Evolutionary conservation across 2,797 vertebrate genomes (phyloP).

Genomic region (Myotis myotis): DNA sequence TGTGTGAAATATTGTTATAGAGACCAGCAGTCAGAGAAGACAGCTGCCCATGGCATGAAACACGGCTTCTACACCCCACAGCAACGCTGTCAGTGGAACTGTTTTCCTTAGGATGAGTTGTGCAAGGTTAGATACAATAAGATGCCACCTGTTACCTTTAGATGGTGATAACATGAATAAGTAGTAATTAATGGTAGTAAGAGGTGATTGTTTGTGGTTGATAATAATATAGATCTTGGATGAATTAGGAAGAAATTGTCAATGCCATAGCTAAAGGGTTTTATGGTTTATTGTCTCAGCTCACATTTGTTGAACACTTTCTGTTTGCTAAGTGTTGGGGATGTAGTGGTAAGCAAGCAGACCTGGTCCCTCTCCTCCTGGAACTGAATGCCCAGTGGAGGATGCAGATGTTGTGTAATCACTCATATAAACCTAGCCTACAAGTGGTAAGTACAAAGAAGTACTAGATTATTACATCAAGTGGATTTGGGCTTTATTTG

Average conservation of each 20-base stretch:
- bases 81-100: background rate
- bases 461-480: background rate
- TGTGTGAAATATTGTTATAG: background rate
- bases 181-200: slow-evolving; percentile 42
- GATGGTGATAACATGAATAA: slow-evolving; percentile 14
- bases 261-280: background rate
- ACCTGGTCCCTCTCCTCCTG: background rate
- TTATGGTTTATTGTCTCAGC: background rate
- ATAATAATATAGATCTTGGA: slow-evolving; percentile 1
- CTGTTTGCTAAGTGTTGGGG: background rate
- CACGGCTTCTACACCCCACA: background rate
- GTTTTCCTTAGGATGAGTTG: slow-evolving; percentile 2
- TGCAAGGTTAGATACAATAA: slow-evolving; percentile 16
- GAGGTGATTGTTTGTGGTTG: background rate
- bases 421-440: background rate
- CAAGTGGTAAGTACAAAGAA: background rate
- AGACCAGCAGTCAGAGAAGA: background rate
- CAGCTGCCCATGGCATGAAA: background rate
- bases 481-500: background rate
- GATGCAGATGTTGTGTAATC: background rate
- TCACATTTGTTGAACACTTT: background rate
- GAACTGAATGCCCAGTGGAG: background rate
- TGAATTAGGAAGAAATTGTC: slow-evolving; percentile 30
- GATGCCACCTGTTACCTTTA: background rate
- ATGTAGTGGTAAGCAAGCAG: background rate